Conservation (phyloP, 2,797 vertebrate species). For the Tenualosa thibaudeaui region DNA sequence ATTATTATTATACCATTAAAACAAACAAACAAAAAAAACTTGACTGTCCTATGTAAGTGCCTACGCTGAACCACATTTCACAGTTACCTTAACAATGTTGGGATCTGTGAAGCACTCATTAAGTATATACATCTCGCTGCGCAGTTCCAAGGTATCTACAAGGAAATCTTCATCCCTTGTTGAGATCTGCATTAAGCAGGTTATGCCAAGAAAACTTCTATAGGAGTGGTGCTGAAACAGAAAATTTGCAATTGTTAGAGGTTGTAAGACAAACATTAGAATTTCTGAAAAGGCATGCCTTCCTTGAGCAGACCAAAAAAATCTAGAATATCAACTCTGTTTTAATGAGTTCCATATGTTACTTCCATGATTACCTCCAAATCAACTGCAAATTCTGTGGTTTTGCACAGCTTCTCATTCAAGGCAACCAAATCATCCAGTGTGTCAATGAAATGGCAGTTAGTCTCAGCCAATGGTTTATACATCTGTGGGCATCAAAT, state of each 20-base stretch:
- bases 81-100: constrained; percentile 86
- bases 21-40: neutral
- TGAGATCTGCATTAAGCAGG: constrained; percentile 95
- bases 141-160: constrained; percentile 87
- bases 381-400: constrained; percentile 90
- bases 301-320: neutral
- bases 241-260: neutral
- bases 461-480: constrained; percentile 78
- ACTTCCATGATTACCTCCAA: constrained; percentile 81
- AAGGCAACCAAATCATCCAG: constrained; percentile 87
- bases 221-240: constrained; percentile 91
- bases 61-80: neutral
- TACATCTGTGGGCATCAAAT: constrained; percentile 73
- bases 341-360: too few species aligned
- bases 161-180: constrained; percentile 92
- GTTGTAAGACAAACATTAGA: neutral
- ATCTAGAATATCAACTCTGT: too few species aligned
- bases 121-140: constrained; percentile 87
- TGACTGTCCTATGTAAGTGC: neutral
- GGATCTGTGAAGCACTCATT: constrained; percentile 94
- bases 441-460: constrained; percentile 79
- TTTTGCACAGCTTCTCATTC: constrained; percentile 85
- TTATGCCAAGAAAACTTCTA: constrained; percentile 91
- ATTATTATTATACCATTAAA: too few species aligned
- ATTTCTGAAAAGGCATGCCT: neutral